A percentile compares a stretch with the other conserved stretches of the same genome.
These are phyloP conservation scores for Taenioides sp. DNA, from an alignment of 2,797 vertebrate species.

Conservation along the genomic window DNA sequence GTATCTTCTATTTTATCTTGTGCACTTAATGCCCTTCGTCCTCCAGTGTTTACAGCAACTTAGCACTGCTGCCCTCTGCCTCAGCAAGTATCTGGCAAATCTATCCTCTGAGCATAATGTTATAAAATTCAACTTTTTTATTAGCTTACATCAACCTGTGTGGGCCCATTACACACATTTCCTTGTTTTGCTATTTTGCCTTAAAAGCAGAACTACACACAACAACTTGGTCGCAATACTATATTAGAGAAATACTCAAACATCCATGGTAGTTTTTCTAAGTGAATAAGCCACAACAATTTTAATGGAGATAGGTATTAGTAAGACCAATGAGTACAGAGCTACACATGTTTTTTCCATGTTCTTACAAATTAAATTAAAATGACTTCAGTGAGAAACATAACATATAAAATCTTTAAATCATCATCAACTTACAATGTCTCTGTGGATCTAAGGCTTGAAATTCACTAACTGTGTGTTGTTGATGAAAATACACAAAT, in stretches of 20 bases:
- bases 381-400: background rate
- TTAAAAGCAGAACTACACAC: no score
- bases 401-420: background rate
- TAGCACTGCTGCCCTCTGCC: background rate
- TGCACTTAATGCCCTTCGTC: background rate
- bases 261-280: no score
- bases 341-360: background rate
- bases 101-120: background rate
- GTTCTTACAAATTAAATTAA: background rate
- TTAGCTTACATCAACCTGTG: background rate
- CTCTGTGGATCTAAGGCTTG: background rate
- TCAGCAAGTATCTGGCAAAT: background rate
- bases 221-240: no score
- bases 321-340: no score
- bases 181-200: background rate
- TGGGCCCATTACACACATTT: background rate
- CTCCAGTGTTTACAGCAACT: background rate
- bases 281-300: no score
- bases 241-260: no score
- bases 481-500: background rate
- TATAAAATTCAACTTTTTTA: background rate
- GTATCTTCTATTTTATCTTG: background rate
- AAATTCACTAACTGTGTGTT: background rate
- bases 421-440: background rate
- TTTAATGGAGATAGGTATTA: no score